phyloP scores from a whole-genome alignment of 2,113 vertebrate species.

The Ictalurus punctatus region DNA sequence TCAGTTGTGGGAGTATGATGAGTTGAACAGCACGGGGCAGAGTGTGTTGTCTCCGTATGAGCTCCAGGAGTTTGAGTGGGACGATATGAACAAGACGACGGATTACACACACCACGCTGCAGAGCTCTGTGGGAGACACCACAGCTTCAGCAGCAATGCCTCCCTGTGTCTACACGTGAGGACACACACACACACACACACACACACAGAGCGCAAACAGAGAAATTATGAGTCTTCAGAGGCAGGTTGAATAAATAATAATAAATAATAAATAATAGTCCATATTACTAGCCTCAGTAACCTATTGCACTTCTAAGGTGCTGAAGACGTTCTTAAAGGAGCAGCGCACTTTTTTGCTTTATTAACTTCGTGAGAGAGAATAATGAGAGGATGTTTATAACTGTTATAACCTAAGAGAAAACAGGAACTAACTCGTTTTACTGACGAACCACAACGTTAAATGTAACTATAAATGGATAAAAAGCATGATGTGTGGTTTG shows the following conservation, averaged over 20 bases:
- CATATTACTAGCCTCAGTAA: background rate
- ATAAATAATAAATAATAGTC: too few relatives aligned
- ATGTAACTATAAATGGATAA: too few relatives aligned
- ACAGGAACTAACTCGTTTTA: too few relatives aligned
- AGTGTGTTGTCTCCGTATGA: conserved; percentile 75
- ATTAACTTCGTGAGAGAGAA: too few relatives aligned
- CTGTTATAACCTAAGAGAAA: too few relatives aligned
- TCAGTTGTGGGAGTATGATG: conserved; percentile 84
- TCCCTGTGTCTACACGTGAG: conserved; percentile 56
- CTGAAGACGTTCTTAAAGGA: background rate
- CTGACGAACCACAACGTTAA: too few relatives aligned
- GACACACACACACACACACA: background rate
- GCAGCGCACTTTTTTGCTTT: background rate
- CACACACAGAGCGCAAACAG: too few relatives aligned
- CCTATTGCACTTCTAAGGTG: too few relatives aligned
- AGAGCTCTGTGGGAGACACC: conserved; percentile 61
- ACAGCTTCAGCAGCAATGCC: background rate
- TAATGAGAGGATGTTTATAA: too few relatives aligned
- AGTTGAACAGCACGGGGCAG: conserved; percentile 59
- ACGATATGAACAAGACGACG: conserved; percentile 60
- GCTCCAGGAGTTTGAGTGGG: conserved; percentile 78
- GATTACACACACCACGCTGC: conserved; percentile 67
- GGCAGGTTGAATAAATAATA: background rate
- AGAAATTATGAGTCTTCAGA: background rate
- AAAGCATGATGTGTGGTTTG: too few relatives aligned